Conservation (phyloP, 2,888 invertebrate genomes). For the Cartodere bifasciata region DNA sequence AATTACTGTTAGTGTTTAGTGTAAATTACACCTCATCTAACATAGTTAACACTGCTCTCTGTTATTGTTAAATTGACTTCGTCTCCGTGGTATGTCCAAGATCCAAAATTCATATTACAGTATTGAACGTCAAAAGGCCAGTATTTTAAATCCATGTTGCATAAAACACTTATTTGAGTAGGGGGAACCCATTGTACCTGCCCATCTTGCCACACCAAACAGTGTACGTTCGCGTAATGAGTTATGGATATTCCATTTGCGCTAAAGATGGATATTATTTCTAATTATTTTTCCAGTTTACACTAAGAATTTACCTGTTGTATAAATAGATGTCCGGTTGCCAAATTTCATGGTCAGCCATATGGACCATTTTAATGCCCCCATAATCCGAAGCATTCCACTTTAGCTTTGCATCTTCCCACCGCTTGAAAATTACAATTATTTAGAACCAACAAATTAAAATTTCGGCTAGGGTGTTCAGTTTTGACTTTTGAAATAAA, state of each 20-base stretch:
- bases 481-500: no score
- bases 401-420: constrained; percentile 59
- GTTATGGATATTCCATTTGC: constrained; percentile 47
- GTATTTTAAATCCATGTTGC: constrained; percentile 48
- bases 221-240: constrained; percentile 45
- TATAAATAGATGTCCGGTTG: constrained; percentile 61
- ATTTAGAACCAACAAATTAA: background rate
- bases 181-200: constrained; percentile 54
- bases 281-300: constrained; percentile 1
- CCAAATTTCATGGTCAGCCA: constrained; percentile 64
- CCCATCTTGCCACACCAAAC: constrained; percentile 39
- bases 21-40: no score
- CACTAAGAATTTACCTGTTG: constrained; percentile 40
- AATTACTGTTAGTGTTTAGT: no score
- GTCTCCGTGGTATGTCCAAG: constrained; percentile 54
- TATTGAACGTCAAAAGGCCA: constrained; percentile 69
- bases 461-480: no score
- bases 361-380: constrained; percentile 44
- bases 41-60: no score
- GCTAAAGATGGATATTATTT: constrained; percentile 31
- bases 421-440: constrained; percentile 40
- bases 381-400: constrained; percentile 60
- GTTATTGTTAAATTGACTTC: constrained; percentile 46
- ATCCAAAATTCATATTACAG: constrained; percentile 56
- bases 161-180: constrained; percentile 51